Evolutionary conservation across 2,113 vertebrate species (phyloP), one percentile per base, ranked within the genome.

Genomic region (Pelusios castaneus): DNA sequence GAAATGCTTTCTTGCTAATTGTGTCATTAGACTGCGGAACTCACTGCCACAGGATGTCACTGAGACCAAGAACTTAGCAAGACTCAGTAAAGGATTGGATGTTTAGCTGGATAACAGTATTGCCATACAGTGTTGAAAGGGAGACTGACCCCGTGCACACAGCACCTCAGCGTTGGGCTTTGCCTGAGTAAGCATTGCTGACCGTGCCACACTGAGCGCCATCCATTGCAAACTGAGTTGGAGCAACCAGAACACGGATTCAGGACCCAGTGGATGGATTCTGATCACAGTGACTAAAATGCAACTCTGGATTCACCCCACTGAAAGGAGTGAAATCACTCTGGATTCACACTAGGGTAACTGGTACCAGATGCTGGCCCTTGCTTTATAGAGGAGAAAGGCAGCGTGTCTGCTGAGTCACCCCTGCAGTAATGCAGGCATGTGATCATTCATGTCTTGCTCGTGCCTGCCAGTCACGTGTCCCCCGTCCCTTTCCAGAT

Each of bases 221-320:
- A 56, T 3, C 9, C 55, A 49, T 5, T 0, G 0, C 75, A 79
- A 55, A 24, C 0, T 3, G 60, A 73, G 58, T 3, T 7, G 84
- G 86, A 43, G 38, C 41, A 63, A 38, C 2, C 1, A 1, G 1
- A 0, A 0, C 52, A 89, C 82, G 80, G 79, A 24, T 41, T 16
- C 0, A 0, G 24, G 38, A 43, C 29, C 90, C 49, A 77, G 51
- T 1, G 0, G 1, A 45, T 89, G 43, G 54, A 19, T 43, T 29
- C 54, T 56, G 54, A 81, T 38, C 25, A 6, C 54, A 78, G 75
- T 25, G 45, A 16, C 3, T 38, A 47, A 25, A 45, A 24, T 76
- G 73, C 41, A 43, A 45, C 43, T 76, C 41, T 27, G n/a, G 63
- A 70, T 76, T 27, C 25, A 76, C 13, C 25, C 41, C 25, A 41